These are phyloP conservation scores for Malurus elegans DNA, from an alignment of 2,113 vertebrate genomes.

Conservation along the genomic window DNA sequence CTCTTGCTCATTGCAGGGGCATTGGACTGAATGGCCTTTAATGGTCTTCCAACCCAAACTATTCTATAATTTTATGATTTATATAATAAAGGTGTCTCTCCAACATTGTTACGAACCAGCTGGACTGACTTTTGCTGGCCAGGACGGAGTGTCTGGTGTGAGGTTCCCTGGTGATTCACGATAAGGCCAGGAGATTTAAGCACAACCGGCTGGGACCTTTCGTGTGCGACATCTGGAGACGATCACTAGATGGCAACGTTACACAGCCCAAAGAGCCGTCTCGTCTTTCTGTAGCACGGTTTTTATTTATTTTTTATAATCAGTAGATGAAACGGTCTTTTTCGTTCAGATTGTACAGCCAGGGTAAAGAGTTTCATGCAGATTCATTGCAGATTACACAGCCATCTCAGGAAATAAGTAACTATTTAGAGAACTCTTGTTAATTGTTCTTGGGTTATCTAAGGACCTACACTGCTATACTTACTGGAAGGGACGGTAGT, in stretches of 20 bases:
- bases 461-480: not conserved
- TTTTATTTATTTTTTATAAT: not conserved
- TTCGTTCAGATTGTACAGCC: not conserved
- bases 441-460: not conserved
- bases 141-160: accelerated
- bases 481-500: not conserved
- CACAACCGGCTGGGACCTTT: too few relatives aligned
- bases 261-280: not conserved
- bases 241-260: conserved; percentile 72
- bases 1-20: accelerated
- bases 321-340: not conserved
- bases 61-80: not conserved
- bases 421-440: not conserved
- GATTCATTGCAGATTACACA: not conserved
- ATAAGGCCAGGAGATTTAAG: not conserved
- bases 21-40: not conserved
- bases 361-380: not conserved
- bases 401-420: conserved; percentile 1
- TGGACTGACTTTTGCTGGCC: not conserved
- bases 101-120: not conserved
- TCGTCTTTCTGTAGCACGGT: not conserved
- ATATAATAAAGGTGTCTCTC: not conserved
- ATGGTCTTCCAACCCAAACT: not conserved
- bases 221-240: not conserved
- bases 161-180: not conserved